Evolutionary conservation across 2,888 invertebrate genomes (phyloP), one percentile per base, ranked within the genome.

Genomic region (Blastobasis adustella): DNA sequence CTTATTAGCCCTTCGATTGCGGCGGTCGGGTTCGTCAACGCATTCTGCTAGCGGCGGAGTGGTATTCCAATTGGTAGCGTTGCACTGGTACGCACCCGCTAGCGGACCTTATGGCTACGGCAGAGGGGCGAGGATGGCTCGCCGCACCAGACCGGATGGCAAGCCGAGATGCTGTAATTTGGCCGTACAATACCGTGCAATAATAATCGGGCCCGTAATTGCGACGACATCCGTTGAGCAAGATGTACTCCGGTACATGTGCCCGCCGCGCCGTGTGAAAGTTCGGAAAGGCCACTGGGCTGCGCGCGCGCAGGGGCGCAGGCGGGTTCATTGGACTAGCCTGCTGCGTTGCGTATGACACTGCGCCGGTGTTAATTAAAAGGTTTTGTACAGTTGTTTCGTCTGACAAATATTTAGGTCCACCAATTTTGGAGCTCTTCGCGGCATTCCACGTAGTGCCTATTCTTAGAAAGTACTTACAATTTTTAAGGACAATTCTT

Each of bases 191-290:
- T 86, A 76, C 79, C 72, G 73, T 77, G 77, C 78, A 80, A 80
- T 82, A 85, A 85, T 85, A 85, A 85, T 82, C 82, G 82, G 76
- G 75, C 69, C 71, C 70, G 82, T 86, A 85, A 87, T 85, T 84
- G 84, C 82, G 74, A 69, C 79, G 82, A 81, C 86, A 85, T 86
- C 86, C 87, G 86, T 72, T 69, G 70, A 66, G 65, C 75, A 66
- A 73, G 71, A 73, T 64, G 73, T 71, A 67, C 64, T 49, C 56
- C 59, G 63, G 60, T 70, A 73, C 73, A 74, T 77, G 74, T 79
- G 78, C 67, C 49, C 51, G 52, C 23, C 23, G 23, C 23, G 23
- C 62, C 84, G 85, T 86, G 86, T 84, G 86, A 86, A 86, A 86
- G 83, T 84, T 81, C 72, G 75, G 73, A 79, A 76, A 76, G 78